Conservation (phyloP, 2,113 vertebrate genomes). For the Lontra canadensis region DNA sequence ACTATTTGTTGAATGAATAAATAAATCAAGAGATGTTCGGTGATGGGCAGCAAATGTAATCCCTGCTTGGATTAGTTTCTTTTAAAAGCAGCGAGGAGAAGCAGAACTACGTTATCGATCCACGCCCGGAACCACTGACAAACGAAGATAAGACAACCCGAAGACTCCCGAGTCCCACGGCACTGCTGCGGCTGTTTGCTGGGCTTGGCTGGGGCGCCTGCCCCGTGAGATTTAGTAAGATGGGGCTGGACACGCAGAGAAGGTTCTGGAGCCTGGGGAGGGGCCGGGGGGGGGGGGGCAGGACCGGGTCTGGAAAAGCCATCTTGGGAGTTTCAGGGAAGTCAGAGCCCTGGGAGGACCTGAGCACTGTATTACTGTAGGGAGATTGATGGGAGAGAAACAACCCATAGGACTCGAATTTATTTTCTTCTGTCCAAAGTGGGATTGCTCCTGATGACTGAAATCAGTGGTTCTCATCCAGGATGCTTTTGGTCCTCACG, state of each 20-base stretch:
- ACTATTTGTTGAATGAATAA: conserved; percentile 20
- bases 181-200: too few relatives aligned
- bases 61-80: neutral
- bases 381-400: neutral
- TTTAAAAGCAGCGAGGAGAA: neutral
- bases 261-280: neutral
- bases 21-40: neutral
- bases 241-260: neutral
- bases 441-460: neutral
- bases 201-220: neutral
- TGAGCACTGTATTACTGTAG: neutral
- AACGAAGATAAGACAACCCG: neutral
- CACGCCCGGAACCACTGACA: neutral
- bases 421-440: neutral
- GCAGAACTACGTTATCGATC: neutral
- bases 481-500: neutral
- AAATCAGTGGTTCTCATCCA: neutral
- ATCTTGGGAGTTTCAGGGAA: neutral
- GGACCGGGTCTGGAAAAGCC: neutral
- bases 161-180: neutral
- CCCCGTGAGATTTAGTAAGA: neutral
- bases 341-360: neutral
- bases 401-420: fast-evolving
- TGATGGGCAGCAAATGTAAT: neutral
- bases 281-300: too few relatives aligned